Percentiles rank a stretch among this genome's conserved stretches.
phyloP scores from a whole-genome alignment of 2,888 invertebrate genomes.

The Mythimna impura region DNA sequence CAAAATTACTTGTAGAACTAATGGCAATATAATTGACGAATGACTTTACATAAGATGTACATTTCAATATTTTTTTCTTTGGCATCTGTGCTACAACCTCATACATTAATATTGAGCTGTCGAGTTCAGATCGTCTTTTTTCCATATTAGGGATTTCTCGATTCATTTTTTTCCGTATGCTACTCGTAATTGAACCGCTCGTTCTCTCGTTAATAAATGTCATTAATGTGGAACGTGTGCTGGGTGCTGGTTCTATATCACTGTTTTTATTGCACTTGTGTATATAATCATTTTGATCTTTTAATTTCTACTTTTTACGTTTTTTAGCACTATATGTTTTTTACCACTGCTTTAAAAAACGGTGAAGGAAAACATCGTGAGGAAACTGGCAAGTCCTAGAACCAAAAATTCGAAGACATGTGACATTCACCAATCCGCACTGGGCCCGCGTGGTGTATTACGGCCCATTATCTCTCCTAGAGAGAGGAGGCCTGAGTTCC shows the following conservation, averaged over 20 bases:
- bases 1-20: neutral
- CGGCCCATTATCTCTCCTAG: too few species aligned
- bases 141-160: conserved; percentile 1
- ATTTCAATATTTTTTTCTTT: conserved; percentile 3
- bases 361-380: too few species aligned
- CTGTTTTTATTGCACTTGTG: neutral
- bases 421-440: too few species aligned
- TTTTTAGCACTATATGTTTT: too few species aligned
- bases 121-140: conserved; percentile 10
- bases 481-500: too few species aligned
- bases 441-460: too few species aligned
- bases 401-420: too few species aligned
- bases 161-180: conserved; percentile 4
- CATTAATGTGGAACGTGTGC: neutral
- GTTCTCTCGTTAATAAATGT: conserved; percentile 25
- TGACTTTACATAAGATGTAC: neutral
- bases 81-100: neutral
- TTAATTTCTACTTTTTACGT: too few species aligned
- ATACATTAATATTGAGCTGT: conserved; percentile 31
- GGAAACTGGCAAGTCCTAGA: too few species aligned
- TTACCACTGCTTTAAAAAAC: too few species aligned
- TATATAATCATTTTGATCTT: neutral
- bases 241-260: neutral
- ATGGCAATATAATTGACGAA: conserved; percentile 30
- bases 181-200: conserved; percentile 25